These are phyloP conservation scores for Takifugu bimaculatus DNA, from an alignment of 2,113 vertebrate genomes.

Conservation along the genomic window DNA sequence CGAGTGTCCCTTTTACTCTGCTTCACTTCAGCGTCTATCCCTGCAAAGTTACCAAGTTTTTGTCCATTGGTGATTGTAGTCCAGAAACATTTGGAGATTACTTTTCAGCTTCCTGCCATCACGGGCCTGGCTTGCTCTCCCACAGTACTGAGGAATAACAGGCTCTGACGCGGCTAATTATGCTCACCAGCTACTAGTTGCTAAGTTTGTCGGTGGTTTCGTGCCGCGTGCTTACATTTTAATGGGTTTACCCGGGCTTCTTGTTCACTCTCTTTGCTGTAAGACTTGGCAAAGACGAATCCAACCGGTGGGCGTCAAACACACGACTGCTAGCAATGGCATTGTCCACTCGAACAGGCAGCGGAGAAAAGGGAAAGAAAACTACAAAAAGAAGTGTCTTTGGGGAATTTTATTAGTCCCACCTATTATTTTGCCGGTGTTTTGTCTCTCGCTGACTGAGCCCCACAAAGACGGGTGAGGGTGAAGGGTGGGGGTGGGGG, in stretches of 20 bases:
- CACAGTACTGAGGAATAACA: neutral
- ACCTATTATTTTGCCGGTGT: slow-evolving; percentile 49
- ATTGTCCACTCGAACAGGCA: slow-evolving; percentile 55
- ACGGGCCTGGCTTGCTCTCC: too few relatives aligned
- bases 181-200: neutral
- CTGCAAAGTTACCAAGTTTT: slow-evolving; percentile 1
- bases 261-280: neutral
- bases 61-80: neutral
- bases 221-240: neutral
- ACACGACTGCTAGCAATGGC: slow-evolving; percentile 27
- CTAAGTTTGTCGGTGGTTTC: neutral
- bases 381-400: slow-evolving; percentile 50
- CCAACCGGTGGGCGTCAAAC: slow-evolving; percentile 12
- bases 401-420: slow-evolving; percentile 57
- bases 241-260: neutral
- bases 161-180: neutral
- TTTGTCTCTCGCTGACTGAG: slow-evolving; percentile 53
- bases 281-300: neutral
- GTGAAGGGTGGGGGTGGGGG: neutral
- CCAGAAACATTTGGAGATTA: too few relatives aligned
- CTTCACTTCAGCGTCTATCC: neutral
- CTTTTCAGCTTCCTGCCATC: too few relatives aligned
- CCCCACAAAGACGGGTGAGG: slow-evolving; percentile 43
- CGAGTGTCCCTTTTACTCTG: slow-evolving; percentile 20
- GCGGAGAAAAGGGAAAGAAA: slow-evolving; percentile 49